Percentiles rank a stretch among this genome's conserved stretches.
phyloP scores from a whole-genome alignment of 2,888 invertebrate genomes.

The Coronaproctus castanopsis region DNA sequence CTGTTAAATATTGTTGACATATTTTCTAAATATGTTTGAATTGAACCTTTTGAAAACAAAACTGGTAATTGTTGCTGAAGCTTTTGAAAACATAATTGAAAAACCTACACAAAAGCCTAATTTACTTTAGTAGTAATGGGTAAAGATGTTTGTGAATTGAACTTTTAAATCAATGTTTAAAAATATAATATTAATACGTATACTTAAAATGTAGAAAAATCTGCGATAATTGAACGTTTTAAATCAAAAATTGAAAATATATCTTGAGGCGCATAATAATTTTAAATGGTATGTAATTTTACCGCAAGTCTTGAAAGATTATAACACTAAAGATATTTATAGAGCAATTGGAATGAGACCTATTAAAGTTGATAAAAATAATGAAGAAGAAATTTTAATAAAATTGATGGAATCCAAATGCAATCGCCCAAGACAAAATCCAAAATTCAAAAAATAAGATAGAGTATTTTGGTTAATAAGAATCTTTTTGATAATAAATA shows the following conservation, averaged over 20 bases:
- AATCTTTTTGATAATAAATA: neutral
- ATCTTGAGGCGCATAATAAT: conserved; percentile 2
- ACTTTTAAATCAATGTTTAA: conserved; percentile 11
- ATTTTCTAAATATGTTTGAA: conserved; percentile 18
- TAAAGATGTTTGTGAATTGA: conserved; percentile 19
- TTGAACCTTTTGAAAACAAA: conserved; percentile 19
- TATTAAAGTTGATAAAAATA: neutral
- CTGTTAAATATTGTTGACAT: conserved; percentile 18
- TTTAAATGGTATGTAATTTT: neutral
- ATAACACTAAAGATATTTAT: conserved; percentile 1
- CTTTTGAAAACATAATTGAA: conserved; percentile 18
- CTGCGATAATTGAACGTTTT: neutral
- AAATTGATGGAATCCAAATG: neutral
- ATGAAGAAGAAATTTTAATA: conserved; percentile 1
- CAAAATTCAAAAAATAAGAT: conserved; percentile 3
- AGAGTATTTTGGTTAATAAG: neutral
- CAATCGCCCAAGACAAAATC: neutral
- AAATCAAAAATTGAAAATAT: conserved; percentile 5
- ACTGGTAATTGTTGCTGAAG: conserved; percentile 12
- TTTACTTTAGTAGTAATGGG: conserved; percentile 18
- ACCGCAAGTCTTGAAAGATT: neutral
- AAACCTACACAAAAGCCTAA: conserved; percentile 6
- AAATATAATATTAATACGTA: conserved; percentile 2
- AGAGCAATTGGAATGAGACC: conserved; percentile 1
- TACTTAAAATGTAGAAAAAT: neutral